A percentile compares a stretch with the other conserved stretches of the same genome.
phyloP scores from a whole-genome alignment of 2,113 vertebrate species.

The Caranx ignobilis region DNA sequence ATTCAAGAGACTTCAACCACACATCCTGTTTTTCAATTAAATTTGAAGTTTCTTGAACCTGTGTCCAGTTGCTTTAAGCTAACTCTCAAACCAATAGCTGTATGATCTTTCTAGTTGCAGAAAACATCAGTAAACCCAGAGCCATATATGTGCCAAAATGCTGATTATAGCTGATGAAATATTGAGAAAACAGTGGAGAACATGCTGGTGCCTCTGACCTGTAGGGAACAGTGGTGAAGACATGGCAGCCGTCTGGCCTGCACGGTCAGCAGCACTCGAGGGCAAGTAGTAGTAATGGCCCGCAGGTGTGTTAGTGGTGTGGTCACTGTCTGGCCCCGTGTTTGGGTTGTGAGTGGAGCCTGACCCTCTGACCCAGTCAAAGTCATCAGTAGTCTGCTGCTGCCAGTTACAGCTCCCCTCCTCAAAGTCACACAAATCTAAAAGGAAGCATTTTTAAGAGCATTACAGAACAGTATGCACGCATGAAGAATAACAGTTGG shows the following conservation, averaged over 20 bases:
- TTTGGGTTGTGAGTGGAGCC: constrained; percentile 59
- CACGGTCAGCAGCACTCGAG: constrained; percentile 50
- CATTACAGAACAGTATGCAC: not conserved
- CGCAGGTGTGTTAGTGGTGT: constrained; percentile 77
- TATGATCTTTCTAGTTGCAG: not conserved
- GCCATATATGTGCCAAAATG: not conserved
- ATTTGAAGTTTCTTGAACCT: too few species aligned
- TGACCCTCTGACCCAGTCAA: constrained; percentile 76
- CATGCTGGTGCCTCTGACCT: constrained; percentile 61
- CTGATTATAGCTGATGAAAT: not conserved
- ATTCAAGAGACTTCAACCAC: not conserved
- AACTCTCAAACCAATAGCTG: not conserved
- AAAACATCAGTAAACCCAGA: not conserved
- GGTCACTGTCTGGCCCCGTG: constrained; percentile 79
- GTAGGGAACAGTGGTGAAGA: constrained; percentile 72
- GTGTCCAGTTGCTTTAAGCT: not conserved
- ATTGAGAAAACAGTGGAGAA: not conserved
- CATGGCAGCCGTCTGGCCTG: constrained; percentile 74
- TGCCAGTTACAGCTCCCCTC: constrained; percentile 80
- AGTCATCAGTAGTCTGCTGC: constrained; percentile 64
- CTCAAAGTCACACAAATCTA: constrained; percentile 84
- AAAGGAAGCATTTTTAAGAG: not conserved
- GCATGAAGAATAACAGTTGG: not conserved
- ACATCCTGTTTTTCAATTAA: not conserved
- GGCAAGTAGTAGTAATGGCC: constrained; percentile 80